Base-by-base conservation (phyloP, 2,888 invertebrate species). In the Patella ulyssiponensis region DNA sequence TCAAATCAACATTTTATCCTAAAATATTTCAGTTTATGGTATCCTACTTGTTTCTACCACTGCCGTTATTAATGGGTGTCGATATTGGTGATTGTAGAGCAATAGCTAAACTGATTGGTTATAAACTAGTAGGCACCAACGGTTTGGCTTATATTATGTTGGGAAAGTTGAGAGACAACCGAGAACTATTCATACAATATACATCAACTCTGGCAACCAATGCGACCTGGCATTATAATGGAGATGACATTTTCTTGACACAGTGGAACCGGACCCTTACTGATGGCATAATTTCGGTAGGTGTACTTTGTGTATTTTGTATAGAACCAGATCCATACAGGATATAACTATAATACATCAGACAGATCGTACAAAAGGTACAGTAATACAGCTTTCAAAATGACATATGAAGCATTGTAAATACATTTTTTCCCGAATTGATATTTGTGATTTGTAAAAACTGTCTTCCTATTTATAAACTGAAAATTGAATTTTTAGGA, bases 51-150 rank as follows among this genome's bases (percentile, higher is more conserved):
- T 54, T 73, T 9, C 27, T 73, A 12, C 73, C 73, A 5, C 44
- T 73, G 7, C 73, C 73, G 9, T 27, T 73, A 11, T 54, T 73
- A 53, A 73, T 73, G 73, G 73, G 73, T 2, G 54, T 73, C 53
- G 73, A 73, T 20, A 7, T 73, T 17, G 73, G 23, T 23, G 73
- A 73, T 53, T 73, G 73, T 54, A 51, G 73, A 23, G 73, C 52
- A 1, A 52, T 73, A 53, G 73, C 54, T 11, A 73, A 73, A 73
- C 53, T 73, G n/a, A 73, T 73, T 14, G 73, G 53, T 27, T 52
- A 54, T 27, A 73, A 73, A 53, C 73, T 73, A 23, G 54, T 54
- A 27, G 54, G 53, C 17, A 54, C 73, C 3, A 73, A 73, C 52
- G 53, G 52, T 5, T 17, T 73, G 12, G 73, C 53, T 15, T 73